Base-by-base conservation (phyloP, 2,797 vertebrate genomes). In the Manis pentadactyla region DNA sequence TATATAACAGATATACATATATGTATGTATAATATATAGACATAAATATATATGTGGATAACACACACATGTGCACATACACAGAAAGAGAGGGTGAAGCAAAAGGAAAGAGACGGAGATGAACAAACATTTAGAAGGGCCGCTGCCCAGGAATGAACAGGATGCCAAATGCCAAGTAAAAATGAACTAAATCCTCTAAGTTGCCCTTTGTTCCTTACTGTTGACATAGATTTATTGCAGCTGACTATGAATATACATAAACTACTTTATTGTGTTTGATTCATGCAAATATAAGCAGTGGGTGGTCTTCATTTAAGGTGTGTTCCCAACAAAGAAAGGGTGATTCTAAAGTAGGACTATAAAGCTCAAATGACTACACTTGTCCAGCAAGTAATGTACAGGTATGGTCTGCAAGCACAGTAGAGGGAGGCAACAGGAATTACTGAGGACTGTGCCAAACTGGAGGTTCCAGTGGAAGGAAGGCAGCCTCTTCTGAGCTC, bases 331-430 rank as follows among this genome's bases (percentile, higher is more conserved):
- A 63, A 57, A 59, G 21, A 83, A 55, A 81, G 18, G 73, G 25
- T 19, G 29, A 61, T 21, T n/a, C 37, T 12, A 59, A 79, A n/a
- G 21, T 63, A 64, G 69, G 57, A 57, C 12, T 7, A 31, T 1
- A 34, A 71, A 31, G 21, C 4, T 29, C 49, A 23, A 0, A 19
- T 13, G 34, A 12, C 75, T 11, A 21, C 5, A 1, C 4, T 49
- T 75, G 25, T n/a, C 73, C 61, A 34, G 2, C 4, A 19, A 46
- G 23, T 11, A 5, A 53, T 7, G 7, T 5, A 15, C 14, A 21
- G 53, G n/a, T 27, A 34, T 0, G 6, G 25, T 13, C 13, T 53
- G 55, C 31, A 21, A 0, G 1, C 0, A 7, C 0, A 53, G 77
- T 18, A 10, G 34, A 7, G 0, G 19, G n/a, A 49, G 27, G 19